These are phyloP conservation scores for Dascillus cervinus DNA, from an alignment of 2,888 invertebrate genomes.

Conservation along the genomic window DNA sequence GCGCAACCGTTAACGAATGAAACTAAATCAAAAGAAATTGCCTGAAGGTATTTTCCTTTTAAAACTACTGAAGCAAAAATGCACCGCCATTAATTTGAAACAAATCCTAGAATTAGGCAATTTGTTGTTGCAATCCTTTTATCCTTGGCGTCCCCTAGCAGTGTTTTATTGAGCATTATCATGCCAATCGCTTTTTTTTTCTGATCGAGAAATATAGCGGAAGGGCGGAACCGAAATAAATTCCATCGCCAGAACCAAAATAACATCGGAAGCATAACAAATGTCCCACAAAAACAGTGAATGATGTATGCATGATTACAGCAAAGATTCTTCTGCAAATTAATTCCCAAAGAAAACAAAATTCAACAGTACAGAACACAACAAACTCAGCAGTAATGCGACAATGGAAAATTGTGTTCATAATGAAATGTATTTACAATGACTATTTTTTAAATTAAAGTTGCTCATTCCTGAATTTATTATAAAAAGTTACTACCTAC, in stretches of 20 bases:
- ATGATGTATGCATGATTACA: slow-evolving; percentile 39
- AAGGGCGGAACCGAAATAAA: slow-evolving; percentile 35
- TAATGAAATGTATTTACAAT: no score
- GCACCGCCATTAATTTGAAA: slow-evolving; percentile 30
- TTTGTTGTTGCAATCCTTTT: slow-evolving; percentile 34
- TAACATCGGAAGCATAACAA: slow-evolving; percentile 36
- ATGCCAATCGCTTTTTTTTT: slow-evolving; percentile 31
- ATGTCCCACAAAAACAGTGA: slow-evolving; percentile 38
- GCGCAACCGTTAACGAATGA: no score
- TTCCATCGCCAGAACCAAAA: slow-evolving; percentile 31
- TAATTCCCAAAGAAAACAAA: no score
- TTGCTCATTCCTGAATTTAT: no score
- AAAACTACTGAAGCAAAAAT: slow-evolving; percentile 4
- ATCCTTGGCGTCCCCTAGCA: slow-evolving; percentile 22
- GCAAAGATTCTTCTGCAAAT: no score
- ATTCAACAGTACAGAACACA: no score
- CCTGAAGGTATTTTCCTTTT: background rate
- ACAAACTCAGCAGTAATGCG: no score
- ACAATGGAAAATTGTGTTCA: no score
- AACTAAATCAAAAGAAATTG: no score
- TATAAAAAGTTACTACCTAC: no score
- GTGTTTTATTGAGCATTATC: slow-evolving; percentile 38
- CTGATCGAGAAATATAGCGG: slow-evolving; percentile 35
- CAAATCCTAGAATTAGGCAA: slow-evolving; percentile 35
- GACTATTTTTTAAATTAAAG: no score